Conservation (phyloP, 2,888 invertebrate species). For the Tethea ocularis region DNA sequence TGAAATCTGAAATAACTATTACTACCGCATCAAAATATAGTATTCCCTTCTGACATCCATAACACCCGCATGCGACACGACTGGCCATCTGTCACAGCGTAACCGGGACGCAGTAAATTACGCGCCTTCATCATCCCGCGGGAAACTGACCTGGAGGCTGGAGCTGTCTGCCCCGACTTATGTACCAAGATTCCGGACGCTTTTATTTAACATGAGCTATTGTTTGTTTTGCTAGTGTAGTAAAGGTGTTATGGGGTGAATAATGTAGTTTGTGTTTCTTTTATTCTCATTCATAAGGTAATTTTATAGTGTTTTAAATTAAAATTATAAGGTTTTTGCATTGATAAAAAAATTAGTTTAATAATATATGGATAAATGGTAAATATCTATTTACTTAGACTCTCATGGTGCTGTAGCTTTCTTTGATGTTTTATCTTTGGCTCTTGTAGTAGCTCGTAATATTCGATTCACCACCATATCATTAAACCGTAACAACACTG, state of each 20-base stretch:
- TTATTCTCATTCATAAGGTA: too few species aligned
- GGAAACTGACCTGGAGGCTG: slow-evolving; percentile 54
- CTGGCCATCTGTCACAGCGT: slow-evolving; percentile 74
- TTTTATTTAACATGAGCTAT: slow-evolving; percentile 49
- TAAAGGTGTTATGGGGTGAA: not conserved
- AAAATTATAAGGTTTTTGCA: too few species aligned
- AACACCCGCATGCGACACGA: slow-evolving; percentile 47
- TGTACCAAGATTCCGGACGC: slow-evolving; percentile 17
- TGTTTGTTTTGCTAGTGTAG: slow-evolving; percentile 21
- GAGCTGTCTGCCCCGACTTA: slow-evolving; percentile 23
- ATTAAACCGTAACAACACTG: too few species aligned
- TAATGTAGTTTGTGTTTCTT: not conserved
- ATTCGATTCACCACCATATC: too few species aligned
- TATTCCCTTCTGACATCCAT: not conserved
- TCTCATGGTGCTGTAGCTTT: too few species aligned
- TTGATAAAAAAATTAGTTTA: too few species aligned
- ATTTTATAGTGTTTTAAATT: too few species aligned
- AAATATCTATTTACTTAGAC: too few species aligned
- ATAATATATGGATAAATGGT: too few species aligned
- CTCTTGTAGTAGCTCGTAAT: too few species aligned
- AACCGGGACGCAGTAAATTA: slow-evolving; percentile 73
- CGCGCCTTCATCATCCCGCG: slow-evolving; percentile 73
- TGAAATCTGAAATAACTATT: not conserved
- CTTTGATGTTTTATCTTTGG: too few species aligned
- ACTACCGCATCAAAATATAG: not conserved